Evolutionary conservation across 2,113 vertebrate genomes (phyloP).

Genomic region (Globicephala melas): DNA sequence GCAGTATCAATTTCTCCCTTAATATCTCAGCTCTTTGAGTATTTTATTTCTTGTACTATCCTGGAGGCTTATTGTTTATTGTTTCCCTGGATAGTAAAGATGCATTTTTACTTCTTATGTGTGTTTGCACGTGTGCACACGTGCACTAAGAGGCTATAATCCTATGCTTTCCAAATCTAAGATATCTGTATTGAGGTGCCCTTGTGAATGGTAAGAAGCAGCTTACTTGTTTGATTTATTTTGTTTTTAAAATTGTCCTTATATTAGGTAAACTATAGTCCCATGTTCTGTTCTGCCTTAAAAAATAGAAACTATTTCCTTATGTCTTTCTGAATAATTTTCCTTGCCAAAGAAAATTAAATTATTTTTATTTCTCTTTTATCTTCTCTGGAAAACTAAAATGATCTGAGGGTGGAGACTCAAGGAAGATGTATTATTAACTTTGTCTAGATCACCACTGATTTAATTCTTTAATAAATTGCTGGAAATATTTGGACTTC

Average conservation of each 20-base stretch:
- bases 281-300: background rate
- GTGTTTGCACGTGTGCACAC: background rate
- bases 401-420: background rate
- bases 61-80: background rate
- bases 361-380: conserved; percentile 32
- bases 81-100: background rate
- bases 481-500: conserved; percentile 47
- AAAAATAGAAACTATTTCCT: background rate
- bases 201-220: background rate
- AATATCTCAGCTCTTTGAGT: background rate
- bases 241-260: background rate
- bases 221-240: background rate
- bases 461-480: conserved; percentile 48
- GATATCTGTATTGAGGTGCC: background rate
- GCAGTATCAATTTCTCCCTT: background rate
- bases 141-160: background rate
- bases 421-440: conserved; percentile 17
- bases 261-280: background rate
- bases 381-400: conserved; percentile 26
- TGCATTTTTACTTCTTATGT: background rate
- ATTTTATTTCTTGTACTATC: conserved; percentile 24
- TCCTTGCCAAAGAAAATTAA: conserved; percentile 25
- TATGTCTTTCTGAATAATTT: conserved; percentile 12
- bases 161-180: conserved; percentile 3
- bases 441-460: background rate